phyloP scores from a whole-genome alignment of 1,140 invertebrate genomes.

The Lucilia sericata region DNA sequence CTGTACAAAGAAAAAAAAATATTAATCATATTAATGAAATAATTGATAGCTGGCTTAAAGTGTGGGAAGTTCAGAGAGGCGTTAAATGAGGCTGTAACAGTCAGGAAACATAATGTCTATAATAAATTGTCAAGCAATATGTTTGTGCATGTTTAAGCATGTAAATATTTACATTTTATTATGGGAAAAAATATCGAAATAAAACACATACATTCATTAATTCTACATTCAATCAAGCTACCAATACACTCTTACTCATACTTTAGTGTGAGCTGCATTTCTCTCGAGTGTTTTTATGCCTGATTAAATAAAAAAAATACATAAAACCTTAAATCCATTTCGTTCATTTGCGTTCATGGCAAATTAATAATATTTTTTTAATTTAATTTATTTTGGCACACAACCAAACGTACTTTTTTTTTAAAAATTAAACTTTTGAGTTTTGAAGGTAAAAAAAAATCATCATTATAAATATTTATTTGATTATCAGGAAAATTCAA shows the following conservation, averaged over 20 bases:
- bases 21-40: neutral
- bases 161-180: neutral
- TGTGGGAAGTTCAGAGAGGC: no score
- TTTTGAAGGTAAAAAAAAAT: neutral
- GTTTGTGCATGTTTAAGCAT: neutral
- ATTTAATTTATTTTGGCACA: neutral
- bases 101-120: neutral
- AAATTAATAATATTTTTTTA: neutral
- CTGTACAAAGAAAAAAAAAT: neutral
- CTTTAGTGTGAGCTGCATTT: neutral
- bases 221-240: neutral
- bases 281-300: neutral
- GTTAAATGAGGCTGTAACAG: neutral
- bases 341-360: no score
- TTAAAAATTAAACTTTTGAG: neutral
- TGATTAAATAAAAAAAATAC: neutral
- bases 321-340: neutral
- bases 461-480: neutral
- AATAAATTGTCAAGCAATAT: slow-evolving; percentile 1
- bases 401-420: neutral
- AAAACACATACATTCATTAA: no score
- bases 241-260: neutral
- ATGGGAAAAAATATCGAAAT: no score
- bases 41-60: neutral
- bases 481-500: no score